Evolutionary conservation across 2,113 vertebrate species (phyloP), one percentile per base, ranked within the genome.

Genomic region (Saguinus imperator): DNA sequence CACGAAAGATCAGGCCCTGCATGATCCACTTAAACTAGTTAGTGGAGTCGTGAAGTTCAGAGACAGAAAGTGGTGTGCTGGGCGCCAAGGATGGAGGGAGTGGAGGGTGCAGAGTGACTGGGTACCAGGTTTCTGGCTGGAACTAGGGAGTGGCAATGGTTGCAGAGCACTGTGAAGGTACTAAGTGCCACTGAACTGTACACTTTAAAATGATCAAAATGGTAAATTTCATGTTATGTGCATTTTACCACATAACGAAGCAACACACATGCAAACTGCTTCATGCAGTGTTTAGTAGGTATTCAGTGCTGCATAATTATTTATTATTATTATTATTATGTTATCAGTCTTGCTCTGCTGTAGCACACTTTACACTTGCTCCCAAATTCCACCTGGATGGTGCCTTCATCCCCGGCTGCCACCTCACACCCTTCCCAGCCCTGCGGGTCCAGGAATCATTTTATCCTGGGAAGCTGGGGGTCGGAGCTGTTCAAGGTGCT

Each of bases 221-320:
- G 3, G 66, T 40, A 21, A 35, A 37, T 79, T 40, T 27, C 57
- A 35, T 14, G 45, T 83, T 37, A 20, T 3, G 27, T 52, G 43
- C 50, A 3, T 35, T 40, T 77, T 76, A 66, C 45, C 7, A 40
- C 58, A 32, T 48, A 25, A 64, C 6, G 57, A 68, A 57, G 37
- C 48, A 11, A 14, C 21, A 45, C 35, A 18, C 13, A 0, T 0
- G 50, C 0, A 23, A 32, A 50, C 50, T 23, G 8, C 64, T 37
- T 8, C 0, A 4, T 11, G 40, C 55, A 2, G 23, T 0, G 43
- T n/a, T 64, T 10, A 25, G 37, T 5, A 0, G 0, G 18, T 20
- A 1, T 55, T 23, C 6, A 18, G 0, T 14, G 32, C 20, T 4
- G 1, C 7, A 29, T 6, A 8, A 8, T 85, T 32, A 11, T n/a